Percentiles rank a stretch among this genome's conserved stretches.
Evolutionary conservation across 2,797 vertebrate genomes (phyloP).

Genomic region (Knipowitschia caucasica): DNA sequence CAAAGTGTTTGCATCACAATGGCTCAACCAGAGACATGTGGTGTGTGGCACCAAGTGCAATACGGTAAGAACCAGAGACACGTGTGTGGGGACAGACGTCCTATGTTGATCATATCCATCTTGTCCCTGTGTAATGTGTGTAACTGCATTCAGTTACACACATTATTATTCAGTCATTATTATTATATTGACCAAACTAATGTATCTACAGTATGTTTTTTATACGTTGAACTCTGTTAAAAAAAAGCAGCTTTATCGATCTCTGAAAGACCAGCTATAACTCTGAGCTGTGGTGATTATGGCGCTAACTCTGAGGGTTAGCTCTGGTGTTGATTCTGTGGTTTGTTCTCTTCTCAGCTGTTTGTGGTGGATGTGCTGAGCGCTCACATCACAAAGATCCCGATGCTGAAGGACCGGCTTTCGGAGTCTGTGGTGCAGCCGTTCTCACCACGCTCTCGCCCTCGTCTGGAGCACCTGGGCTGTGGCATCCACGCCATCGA

Average conservation of each 20-base stretch:
- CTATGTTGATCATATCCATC: no score
- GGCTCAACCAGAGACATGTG: conserved; percentile 96
- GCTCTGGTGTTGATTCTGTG: background rate
- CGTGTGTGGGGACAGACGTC: no score
- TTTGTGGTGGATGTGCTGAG: conserved; percentile 95
- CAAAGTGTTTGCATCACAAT: conserved; percentile 98
- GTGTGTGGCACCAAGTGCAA: conserved; percentile 98
- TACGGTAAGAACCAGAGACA: conserved; percentile 87
- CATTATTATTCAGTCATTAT: no score
- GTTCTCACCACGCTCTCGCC: conserved; percentile 34
- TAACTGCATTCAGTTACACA: no score
- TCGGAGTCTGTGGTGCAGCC: background rate
- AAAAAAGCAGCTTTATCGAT: no score
- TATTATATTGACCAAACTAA: no score
- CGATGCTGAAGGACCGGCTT: conserved; percentile 88
- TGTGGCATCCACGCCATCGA: conserved; percentile 98
- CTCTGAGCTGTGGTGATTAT: no score
- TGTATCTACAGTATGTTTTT: no score
- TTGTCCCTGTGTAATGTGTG: background rate
- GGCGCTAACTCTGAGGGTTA: no score
- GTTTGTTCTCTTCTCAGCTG: conserved; percentile 69
- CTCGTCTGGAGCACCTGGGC: conserved; percentile 86
- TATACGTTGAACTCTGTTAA: no score
- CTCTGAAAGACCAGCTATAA: no score
- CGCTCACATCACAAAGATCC: conserved; percentile 93